Evolutionary conservation across 1,140 invertebrate species (phyloP), one percentile per base, ranked within the genome.

Genomic region (Triops cancriformis): DNA sequence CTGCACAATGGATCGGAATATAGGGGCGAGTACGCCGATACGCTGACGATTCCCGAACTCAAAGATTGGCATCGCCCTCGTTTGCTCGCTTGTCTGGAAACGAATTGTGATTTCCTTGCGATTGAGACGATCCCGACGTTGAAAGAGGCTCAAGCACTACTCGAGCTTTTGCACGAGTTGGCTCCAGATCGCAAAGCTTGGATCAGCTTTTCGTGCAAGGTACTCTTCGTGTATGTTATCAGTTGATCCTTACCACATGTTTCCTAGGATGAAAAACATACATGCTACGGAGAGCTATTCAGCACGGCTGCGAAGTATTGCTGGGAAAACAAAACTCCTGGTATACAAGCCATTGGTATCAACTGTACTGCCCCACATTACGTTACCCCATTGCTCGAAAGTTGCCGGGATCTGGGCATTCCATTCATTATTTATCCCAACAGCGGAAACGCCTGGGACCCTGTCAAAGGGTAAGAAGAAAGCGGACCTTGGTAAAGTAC

Each of bases 1-100:
- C 85, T 96, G 5, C 90, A 92, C 81, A 94, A 98, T 85, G 91
- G 91, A 26, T 97, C 95, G 0, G 96, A 98, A 84, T 98, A 97
- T 82, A 90, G 87, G 64, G 96, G 96, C 26, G 88, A 86, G 77
- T 98, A 97, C 83, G 88, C 91, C 0, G 89, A 91, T 73, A 87
- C 83, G 1, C 88, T 93, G 9, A 85, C 89, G 27, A 84, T 85
- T 23, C 85, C 90, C 82, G 88, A 89, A 75, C 87, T 98, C 79
- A 88, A 88, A 31, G 87, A 92, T 26, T 96, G 94, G 91, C 95
- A 97, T 84, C 84, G 88, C 79, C 90, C 91, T 0, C 86, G 94
- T 28, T 89, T 97, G 10, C 85, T 90, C 76, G 90, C 91, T 14
- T 85, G 97, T 1, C 82, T 96, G 14, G 88, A 92, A 79, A 89